A percentile compares a stretch with the other conserved stretches of the same genome.
These are phyloP conservation scores for Leiothrix lutea DNA, from an alignment of 2,113 vertebrate species.

Conservation along the genomic window DNA sequence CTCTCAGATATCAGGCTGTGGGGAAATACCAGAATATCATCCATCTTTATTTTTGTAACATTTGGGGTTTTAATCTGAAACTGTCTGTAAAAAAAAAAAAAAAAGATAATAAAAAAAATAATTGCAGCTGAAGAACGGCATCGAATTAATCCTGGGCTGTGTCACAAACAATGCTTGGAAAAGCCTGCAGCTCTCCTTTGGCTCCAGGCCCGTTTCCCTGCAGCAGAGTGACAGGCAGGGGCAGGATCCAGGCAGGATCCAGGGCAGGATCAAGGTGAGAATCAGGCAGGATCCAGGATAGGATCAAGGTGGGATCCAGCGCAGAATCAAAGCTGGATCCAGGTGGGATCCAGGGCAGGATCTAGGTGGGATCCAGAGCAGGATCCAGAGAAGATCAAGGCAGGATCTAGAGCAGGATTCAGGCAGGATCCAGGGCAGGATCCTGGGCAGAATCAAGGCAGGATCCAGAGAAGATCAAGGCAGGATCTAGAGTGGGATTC, in stretches of 20 bases:
- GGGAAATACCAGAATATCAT: neutral
- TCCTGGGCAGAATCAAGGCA: neutral
- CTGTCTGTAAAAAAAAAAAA: neutral
- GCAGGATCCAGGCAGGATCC: neutral
- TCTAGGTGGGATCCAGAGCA: too few relatives aligned
- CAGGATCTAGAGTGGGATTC: neutral
- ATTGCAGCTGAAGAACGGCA: neutral
- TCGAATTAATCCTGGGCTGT: neutral
- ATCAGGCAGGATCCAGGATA: too few relatives aligned
- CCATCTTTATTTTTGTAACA: neutral
- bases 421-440: neutral
- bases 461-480: neutral
- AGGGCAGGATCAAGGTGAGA: too few relatives aligned
- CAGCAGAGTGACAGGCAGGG: neutral
- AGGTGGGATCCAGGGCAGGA: neutral
- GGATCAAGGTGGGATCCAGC: neutral
- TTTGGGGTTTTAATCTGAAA: neutral
- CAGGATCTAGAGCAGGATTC: neutral
- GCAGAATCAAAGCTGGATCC: neutral
- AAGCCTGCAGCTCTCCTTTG: neutral
- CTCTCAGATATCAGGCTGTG: neutral
- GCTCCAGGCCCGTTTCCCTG: neutral
- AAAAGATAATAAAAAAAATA: neutral
- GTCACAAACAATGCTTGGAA: neutral
- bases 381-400: neutral